Evolutionary conservation across 2,888 invertebrate species (phyloP), one percentile per base, ranked within the genome.

Genomic region (Sisyra nigra): DNA sequence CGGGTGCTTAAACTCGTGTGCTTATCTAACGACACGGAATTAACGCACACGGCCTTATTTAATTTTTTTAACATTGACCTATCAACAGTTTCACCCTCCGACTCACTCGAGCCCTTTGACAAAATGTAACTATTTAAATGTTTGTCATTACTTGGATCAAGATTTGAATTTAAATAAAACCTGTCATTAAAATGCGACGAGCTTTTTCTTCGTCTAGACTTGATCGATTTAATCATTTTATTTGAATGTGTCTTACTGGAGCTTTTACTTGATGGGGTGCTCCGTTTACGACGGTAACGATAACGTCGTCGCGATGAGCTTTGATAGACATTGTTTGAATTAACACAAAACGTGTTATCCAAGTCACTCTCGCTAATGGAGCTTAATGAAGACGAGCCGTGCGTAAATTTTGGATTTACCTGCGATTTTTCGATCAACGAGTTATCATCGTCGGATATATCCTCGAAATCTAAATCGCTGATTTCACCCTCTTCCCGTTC

Each of bases 11-110:
- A 51, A 45, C 57, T 58, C 10, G 43, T 38, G 24, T 42, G 42
- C 5, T 24, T 17, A 9, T 43, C 38, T 13, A 32, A 15, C 45
- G 53, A 54, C 18, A 54, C 51, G 8, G 45, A 47, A 44, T 57
- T 56, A 34, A 71, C 61, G 35, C 61, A 56, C 31, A 74, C 67
- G 41, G 74, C 72, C 55, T 72, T 62, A 48, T 68, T 69, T 47
- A 74, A 55, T 55, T 69, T 69, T 48, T 62, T 59, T 35, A 56
- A 49, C 15, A 52, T 55, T 18, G 49, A 47, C 30, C 45, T 48
- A 46, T 51, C 54, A 41, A 49, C 41, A 19, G 44, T 44, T 7
- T 47, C 47, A 38, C 51, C 49, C 46, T 57, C 57, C 42, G 52
- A 54, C 19, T 57, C 56, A n/a, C 13, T 34, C 42, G 52, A 54